Evolutionary conservation across 2,113 vertebrate species (phyloP).

Genomic region (Phainopepla nitens): DNA sequence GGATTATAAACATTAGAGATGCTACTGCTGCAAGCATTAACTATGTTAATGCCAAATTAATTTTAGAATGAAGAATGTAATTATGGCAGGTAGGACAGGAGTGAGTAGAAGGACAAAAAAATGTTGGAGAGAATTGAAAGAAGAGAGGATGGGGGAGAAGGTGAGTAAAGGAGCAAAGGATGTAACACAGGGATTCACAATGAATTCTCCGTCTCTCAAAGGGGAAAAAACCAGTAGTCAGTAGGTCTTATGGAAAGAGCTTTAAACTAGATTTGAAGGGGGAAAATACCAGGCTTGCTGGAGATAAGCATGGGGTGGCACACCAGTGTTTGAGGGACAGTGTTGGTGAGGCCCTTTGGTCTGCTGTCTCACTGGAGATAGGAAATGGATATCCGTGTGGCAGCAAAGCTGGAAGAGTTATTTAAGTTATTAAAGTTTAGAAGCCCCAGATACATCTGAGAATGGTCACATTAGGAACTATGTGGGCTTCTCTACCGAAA

Average conservation of each 20-base stretch:
- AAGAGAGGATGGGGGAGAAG: not conserved
- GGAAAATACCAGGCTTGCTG: not conserved
- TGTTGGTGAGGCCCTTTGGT: not conserved
- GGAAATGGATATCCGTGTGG: not conserved
- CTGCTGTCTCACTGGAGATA: too few species aligned
- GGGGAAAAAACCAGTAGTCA: not conserved
- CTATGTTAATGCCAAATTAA: not conserved
- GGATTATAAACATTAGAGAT: not conserved
- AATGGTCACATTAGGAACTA: not conserved
- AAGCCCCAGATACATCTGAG: not conserved
- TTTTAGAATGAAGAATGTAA: not conserved
- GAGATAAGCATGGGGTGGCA: not conserved
- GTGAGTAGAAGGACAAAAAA: not conserved
- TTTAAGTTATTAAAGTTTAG: not conserved
- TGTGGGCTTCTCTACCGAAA: not conserved
- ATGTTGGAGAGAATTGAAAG: not conserved
- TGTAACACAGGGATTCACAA: not conserved
- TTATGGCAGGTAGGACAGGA: not conserved
- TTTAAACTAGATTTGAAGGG: not conserved
- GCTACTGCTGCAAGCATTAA: not conserved
- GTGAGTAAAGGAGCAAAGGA: not conserved
- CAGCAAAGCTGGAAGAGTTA: not conserved
- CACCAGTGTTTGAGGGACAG: not conserved
- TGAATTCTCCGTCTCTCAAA: not conserved
- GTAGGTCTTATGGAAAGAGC: not conserved